Percentiles rank a stretch among this genome's conserved stretches.
These are phyloP conservation scores for Alexandromys fortis DNA, from an alignment of 2,113 vertebrate genomes.

Conservation along the genomic window DNA sequence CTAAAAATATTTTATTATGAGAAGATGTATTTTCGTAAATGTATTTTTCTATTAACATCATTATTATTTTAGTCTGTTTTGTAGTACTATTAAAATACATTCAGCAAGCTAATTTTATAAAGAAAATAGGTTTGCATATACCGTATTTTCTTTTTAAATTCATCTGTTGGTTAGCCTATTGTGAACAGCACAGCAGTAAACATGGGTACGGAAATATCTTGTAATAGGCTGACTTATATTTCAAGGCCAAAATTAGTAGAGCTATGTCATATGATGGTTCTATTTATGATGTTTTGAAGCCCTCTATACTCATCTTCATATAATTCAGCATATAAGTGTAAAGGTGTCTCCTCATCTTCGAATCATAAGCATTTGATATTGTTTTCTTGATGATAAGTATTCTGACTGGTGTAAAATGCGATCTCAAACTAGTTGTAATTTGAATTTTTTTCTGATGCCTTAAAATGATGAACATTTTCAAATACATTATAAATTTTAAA, in stretches of 20 bases:
- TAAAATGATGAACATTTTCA: background rate
- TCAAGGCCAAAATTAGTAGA: background rate
- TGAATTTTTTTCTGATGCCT: background rate
- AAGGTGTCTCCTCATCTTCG: background rate
- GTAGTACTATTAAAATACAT: background rate
- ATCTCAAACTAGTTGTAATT: background rate
- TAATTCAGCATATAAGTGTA: background rate
- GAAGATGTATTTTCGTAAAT: background rate
- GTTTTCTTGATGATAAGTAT: background rate
- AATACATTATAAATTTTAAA: background rate
- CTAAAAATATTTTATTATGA: background rate
- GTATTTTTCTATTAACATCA: background rate
- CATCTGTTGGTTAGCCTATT: background rate
- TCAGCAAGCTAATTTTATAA: background rate
- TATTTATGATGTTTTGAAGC: background rate
- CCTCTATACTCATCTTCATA: background rate
- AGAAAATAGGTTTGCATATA: background rate
- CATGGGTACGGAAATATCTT: background rate
- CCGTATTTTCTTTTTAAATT: background rate
- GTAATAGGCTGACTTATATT: background rate
- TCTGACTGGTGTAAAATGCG: background rate
- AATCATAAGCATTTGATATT: background rate
- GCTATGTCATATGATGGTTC: background rate
- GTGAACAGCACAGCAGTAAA: background rate
- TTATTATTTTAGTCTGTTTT: background rate